A percentile compares a stretch with the other conserved stretches of the same genome.
Conservation (phyloP, 2,888 invertebrate genomes). For the Macrosiphum euphorbiae region DNA sequence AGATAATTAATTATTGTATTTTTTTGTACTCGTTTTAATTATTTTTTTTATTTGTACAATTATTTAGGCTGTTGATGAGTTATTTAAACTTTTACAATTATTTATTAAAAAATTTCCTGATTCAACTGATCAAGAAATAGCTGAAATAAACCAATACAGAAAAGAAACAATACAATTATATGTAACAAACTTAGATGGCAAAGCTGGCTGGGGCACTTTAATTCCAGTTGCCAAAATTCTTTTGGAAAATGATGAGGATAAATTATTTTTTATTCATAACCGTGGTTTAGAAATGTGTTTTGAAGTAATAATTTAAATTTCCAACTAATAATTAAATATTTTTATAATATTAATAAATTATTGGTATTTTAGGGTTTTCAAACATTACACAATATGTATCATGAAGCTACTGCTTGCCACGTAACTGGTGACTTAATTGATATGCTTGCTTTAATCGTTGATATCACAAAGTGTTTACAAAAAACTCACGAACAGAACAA, state of each 20-base stretch:
- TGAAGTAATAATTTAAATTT: slow-evolving; percentile 73
- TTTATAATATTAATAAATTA: slow-evolving; percentile 9
- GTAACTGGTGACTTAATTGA: slow-evolving; percentile 87
- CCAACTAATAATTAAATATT: neutral
- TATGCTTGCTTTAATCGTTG: slow-evolving; percentile 82
- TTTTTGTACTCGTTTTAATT: neutral
- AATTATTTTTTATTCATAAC: slow-evolving; percentile 89
- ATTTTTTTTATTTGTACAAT: slow-evolving; percentile 38
- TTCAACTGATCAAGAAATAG: slow-evolving; percentile 80
- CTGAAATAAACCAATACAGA: slow-evolving; percentile 88
- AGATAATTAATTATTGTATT: slow-evolving; percentile 67
- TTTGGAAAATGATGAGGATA: slow-evolving; percentile 90
- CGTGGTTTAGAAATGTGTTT: slow-evolving; percentile 87
- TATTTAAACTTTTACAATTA: slow-evolving; percentile 90
- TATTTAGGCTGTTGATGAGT: slow-evolving; percentile 86
- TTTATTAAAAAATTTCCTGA: slow-evolving; percentile 88
- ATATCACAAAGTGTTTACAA: slow-evolving; percentile 80
- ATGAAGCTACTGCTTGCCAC: slow-evolving; percentile 92
- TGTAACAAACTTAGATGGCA: slow-evolving; percentile 81
- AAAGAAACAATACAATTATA: slow-evolving; percentile 82
- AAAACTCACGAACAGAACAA: slow-evolving; percentile 72
- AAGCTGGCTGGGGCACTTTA: slow-evolving; percentile 94
- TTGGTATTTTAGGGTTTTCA: slow-evolving; percentile 80
- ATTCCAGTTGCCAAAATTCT: slow-evolving; percentile 90
- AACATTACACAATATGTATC: slow-evolving; percentile 92